Conservation (phyloP, 2,888 invertebrate species). For the Dynastes grantii region DNA sequence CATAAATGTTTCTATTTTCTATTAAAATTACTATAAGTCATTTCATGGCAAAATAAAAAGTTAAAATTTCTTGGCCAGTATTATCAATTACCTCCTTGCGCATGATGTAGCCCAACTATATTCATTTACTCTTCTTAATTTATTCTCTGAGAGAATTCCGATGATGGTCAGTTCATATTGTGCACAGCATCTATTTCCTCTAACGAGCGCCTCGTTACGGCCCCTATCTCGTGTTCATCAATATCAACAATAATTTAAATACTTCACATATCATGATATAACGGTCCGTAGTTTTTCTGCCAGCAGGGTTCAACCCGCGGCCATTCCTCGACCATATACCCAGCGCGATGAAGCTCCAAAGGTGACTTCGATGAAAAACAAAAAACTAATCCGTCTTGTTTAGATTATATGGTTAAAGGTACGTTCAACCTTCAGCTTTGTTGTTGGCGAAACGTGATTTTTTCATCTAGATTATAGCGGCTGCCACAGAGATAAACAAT, state of each 20-base stretch:
- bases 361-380: not conserved
- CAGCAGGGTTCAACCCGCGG: slow-evolving; percentile 23
- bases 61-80: too few relatives aligned
- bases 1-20: too few relatives aligned
- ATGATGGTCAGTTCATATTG: not conserved
- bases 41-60: too few relatives aligned
- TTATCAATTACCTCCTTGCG: slow-evolving; percentile 8
- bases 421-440: slow-evolving; percentile 9
- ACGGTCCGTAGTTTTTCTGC: slow-evolving; percentile 45
- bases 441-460: slow-evolving; percentile 29
- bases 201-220: slow-evolving; percentile 19
- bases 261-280: slow-evolving; percentile 44
- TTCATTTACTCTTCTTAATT: not conserved
- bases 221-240: slow-evolving; percentile 38
- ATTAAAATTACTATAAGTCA: too few relatives aligned
- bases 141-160: not conserved
- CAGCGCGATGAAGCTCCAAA: not conserved
- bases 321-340: not conserved
- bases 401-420: slow-evolving; percentile 2
- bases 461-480: slow-evolving; percentile 20
- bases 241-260: slow-evolving; percentile 45
- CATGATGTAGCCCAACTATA: not conserved
- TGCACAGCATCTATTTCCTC: slow-evolving; percentile 4
- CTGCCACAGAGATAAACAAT: slow-evolving; percentile 2
- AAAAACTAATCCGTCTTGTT: slow-evolving; percentile 26